Percentiles rank a stretch among this genome's conserved stretches.
Conservation (phyloP, 2,888 invertebrate genomes). For the Euphydryas editha region DNA sequence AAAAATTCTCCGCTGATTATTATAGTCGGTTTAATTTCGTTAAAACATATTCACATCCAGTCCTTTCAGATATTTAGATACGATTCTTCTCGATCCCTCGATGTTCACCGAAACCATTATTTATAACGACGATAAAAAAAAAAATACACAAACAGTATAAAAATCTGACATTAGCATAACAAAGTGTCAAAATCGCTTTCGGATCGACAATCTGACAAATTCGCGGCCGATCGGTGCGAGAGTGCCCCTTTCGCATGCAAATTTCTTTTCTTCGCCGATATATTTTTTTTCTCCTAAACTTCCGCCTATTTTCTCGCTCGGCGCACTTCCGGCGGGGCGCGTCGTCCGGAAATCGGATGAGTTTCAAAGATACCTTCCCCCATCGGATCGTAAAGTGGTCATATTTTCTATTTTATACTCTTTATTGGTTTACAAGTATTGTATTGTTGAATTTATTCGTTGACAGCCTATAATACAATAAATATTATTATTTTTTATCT, state of each 20-base stretch:
- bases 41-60: neutral
- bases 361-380: slow-evolving; percentile 42
- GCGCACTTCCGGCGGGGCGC: slow-evolving; percentile 74
- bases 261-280: slow-evolving; percentile 70
- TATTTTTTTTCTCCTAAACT: slow-evolving; percentile 75
- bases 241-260: slow-evolving; percentile 80
- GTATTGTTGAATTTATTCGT: slow-evolving; percentile 43
- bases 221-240: slow-evolving; percentile 79
- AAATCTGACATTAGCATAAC: slow-evolving; percentile 72
- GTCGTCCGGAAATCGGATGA: slow-evolving; percentile 76
- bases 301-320: slow-evolving; percentile 83
- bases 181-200: slow-evolving; percentile 73
- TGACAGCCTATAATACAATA: neutral
- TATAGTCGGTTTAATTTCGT: slow-evolving; percentile 10
- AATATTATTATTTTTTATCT: slow-evolving; percentile 22
- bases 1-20: slow-evolving; percentile 3
- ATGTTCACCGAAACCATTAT: slow-evolving; percentile 14
- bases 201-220: slow-evolving; percentile 81
- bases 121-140: slow-evolving; percentile 2
- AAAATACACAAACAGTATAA: slow-evolving; percentile 21
- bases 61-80: neutral
- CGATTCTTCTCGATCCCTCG: neutral
- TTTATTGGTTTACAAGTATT: slow-evolving; percentile 66
- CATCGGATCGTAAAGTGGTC: slow-evolving; percentile 56
- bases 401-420: slow-evolving; percentile 70